phyloP scores from a whole-genome alignment of 1,140 invertebrate genomes.

The Phthorimaea operculella region DNA sequence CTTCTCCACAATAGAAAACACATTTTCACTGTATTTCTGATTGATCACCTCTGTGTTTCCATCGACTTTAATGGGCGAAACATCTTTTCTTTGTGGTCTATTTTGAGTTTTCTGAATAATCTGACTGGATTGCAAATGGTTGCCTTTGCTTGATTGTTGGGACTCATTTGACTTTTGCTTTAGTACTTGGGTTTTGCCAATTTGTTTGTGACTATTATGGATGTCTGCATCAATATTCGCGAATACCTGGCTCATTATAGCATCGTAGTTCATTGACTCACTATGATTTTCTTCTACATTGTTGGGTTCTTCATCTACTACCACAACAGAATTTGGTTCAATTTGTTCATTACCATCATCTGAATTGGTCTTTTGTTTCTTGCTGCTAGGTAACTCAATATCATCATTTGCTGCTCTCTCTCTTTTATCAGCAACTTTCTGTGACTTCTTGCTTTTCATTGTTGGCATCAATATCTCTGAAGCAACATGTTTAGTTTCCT shows the following conservation, averaged over 20 bases:
- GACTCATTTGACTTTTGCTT: neutral
- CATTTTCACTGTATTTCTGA: slow-evolving; percentile 44
- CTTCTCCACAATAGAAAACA: slow-evolving; percentile 44
- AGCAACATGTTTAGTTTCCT: slow-evolving; percentile 25
- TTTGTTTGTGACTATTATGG: slow-evolving; percentile 20
- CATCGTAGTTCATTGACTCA: slow-evolving; percentile 46
- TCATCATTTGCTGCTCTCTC: slow-evolving; percentile 27
- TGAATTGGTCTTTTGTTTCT: slow-evolving; percentile 30
- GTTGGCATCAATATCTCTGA: slow-evolving; percentile 44
- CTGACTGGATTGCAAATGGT: slow-evolving; percentile 2
- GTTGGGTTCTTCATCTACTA: no score
- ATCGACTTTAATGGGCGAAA: neutral
- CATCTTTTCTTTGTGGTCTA: neutral
- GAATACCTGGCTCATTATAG: slow-evolving; percentile 48
- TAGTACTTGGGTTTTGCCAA: slow-evolving; percentile 9
- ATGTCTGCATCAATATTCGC: slow-evolving; percentile 53
- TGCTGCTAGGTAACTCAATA: slow-evolving; percentile 25
- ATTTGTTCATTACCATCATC: slow-evolving; percentile 19
- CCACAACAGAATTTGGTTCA: slow-evolving; percentile 11
- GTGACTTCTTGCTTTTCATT: slow-evolving; percentile 24
- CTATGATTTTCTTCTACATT: no score
- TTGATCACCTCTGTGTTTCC: neutral
- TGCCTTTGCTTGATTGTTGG: neutral
- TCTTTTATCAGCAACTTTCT: slow-evolving; percentile 32
- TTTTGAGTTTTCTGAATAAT: neutral